Evolutionary conservation across 35 echinoderm and acorn worm species (phyloP).

Genomic region (Ophioderma brevispina): DNA sequence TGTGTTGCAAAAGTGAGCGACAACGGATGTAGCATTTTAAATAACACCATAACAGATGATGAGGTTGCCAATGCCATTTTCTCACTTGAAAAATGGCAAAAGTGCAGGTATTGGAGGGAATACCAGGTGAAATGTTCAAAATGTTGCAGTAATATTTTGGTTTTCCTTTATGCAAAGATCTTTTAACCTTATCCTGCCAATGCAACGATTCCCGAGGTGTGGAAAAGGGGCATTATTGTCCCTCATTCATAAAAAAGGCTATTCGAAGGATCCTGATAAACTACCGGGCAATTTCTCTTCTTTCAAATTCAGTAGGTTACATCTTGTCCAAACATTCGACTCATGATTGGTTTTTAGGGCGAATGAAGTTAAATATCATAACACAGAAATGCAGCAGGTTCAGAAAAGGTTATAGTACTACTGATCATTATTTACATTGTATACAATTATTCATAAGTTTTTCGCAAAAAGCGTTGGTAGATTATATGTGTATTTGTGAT

Average conservation of each 20-base stretch:
- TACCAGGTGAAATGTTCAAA: background rate
- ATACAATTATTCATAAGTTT: too few species aligned
- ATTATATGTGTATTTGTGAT: too few species aligned
- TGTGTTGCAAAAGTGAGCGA: too few species aligned
- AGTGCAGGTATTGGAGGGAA: background rate
- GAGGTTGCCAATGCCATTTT: background rate
- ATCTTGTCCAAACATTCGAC: background rate
- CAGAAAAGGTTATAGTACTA: background rate
- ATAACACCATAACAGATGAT: background rate
- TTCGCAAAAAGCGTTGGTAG: too few species aligned
- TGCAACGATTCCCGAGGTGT: background rate
- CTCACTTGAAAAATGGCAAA: background rate
- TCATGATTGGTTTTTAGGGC: background rate
- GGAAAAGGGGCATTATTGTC: background rate
- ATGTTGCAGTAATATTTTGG: background rate
- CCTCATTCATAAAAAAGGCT: background rate
- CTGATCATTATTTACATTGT: background rate
- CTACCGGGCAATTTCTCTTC: slow-evolving; percentile 2
- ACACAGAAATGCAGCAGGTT: background rate
- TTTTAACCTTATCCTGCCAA: background rate
- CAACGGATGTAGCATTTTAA: background rate
- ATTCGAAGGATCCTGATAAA: background rate
- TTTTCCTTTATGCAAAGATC: background rate
- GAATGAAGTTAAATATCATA: background rate
- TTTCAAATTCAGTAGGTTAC: background rate